Evolutionary conservation across 2,888 invertebrate genomes (phyloP).

Genomic region (Antheraea yamamai): DNA sequence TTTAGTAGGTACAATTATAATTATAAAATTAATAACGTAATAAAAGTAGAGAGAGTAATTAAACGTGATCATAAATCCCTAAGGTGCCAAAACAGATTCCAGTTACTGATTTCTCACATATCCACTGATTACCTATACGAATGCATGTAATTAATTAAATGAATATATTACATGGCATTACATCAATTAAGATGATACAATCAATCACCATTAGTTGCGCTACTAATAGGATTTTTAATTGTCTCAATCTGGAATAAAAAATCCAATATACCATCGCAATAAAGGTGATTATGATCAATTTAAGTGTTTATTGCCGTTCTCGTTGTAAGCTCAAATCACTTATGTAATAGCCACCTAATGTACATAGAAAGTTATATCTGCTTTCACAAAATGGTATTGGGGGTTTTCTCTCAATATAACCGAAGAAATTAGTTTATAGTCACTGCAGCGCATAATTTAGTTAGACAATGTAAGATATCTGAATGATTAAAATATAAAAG

Average conservation of each 20-base stretch:
- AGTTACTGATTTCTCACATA: background rate
- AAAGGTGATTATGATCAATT: slow-evolving; percentile 1
- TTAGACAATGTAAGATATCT: background rate
- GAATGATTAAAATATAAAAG: too few relatives aligned
- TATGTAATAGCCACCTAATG: background rate
- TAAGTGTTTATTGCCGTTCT: background rate
- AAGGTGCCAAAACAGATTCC: slow-evolving; percentile 2
- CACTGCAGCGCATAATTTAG: background rate
- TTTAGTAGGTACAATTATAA: background rate
- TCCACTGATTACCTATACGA: background rate
- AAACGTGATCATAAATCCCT: background rate
- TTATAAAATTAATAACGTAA: slow-evolving; percentile 1
- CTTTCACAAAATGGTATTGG: background rate
- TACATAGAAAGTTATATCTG: background rate
- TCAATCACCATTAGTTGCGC: slow-evolving; percentile 10
- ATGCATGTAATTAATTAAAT: background rate
- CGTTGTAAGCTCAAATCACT: slow-evolving; percentile 1
- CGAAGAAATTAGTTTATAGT: background rate
- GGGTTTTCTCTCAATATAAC: background rate
- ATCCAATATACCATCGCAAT: slow-evolving; percentile 3
- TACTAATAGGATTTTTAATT: slow-evolving; percentile 13
- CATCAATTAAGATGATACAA: slow-evolving; percentile 3
- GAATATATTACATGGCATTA: background rate
- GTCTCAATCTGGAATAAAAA: background rate
- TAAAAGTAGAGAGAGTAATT: background rate